Evolutionary conservation across 2,113 vertebrate species (phyloP), one percentile per base, ranked within the genome.

Genomic region (Heterotis niloticus): DNA sequence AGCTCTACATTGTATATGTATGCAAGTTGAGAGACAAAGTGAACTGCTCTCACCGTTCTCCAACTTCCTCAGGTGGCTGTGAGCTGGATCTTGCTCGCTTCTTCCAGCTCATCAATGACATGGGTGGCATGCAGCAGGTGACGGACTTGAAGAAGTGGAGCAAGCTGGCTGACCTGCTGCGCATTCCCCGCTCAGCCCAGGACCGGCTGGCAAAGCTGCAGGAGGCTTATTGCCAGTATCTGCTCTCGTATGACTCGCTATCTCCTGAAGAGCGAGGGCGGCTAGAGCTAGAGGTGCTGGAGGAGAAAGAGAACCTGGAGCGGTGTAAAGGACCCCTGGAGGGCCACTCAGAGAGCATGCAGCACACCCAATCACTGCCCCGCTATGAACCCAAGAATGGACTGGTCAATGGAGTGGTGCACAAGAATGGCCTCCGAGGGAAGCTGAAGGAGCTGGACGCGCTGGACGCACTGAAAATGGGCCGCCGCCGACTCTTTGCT

Each of bases 101-200:
- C 88, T 98, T 98, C 86, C 97, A 98, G 90, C 92, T 99, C 88
- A 97, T 99, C 86, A 96, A 96, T 0, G 97, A 99, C 92, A 98
- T 99, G 98, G 98, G 98, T 5, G 98, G 98, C 89, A 99, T 99
- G 97, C 97, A 99, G 94, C 97, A 98, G 93, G 98, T 99, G 91
- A 99, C 97, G 93, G 98, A 99, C 94, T 95, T 98, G 92, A 99
- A 99, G 92, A 98, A 98, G 88, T 99, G 98, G 98, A 98, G 94
- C 92, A 97, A 97, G 89, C 93, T 99, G 85, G 98, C 98, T 59
- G 97, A 99, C 86, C 91, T 98, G 81, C 92, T 99, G 87, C 95
- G 96, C 78, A 97, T 99, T 91, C 98, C 98, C 29, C 96, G 94
- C 89, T 97, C 96, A 13, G 98, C 98, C 85, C 98, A 99, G 93